Evolutionary conservation across 2,888 invertebrate genomes (phyloP).

Genomic region (Rotaria magnacalcarata): DNA sequence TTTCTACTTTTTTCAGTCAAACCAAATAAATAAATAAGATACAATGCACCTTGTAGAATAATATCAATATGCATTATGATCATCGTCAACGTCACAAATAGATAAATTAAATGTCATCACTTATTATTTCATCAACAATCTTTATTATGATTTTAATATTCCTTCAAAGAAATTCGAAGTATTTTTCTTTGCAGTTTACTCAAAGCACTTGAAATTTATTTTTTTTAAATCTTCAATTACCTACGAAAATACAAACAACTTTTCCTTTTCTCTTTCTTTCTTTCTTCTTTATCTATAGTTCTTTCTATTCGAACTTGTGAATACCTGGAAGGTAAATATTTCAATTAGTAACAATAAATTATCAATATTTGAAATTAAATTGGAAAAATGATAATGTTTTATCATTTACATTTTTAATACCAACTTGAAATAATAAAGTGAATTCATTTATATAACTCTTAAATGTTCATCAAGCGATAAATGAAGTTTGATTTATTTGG

Average conservation of each 20-base stretch:
- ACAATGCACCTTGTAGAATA: no score
- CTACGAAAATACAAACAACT: no score
- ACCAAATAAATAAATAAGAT: neutral
- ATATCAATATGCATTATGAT: no score
- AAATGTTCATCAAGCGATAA: slow-evolving; percentile 2
- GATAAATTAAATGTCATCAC: neutral
- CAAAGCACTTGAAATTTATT: neutral
- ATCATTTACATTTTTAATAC: neutral
- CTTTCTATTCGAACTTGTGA: no score
- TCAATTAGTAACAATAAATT: no score
- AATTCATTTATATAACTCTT: neutral
- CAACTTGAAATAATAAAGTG: neutral
- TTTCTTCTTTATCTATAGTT: no score
- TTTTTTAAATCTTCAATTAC: no score
- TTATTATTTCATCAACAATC: neutral
- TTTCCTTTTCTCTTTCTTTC: no score
- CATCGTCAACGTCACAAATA: no score
- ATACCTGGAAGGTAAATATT: no score
- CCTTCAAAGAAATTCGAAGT: neutral
- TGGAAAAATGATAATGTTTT: neutral
- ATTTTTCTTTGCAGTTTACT: neutral
- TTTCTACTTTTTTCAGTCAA: neutral
- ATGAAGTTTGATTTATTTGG: neutral
- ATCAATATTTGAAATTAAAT: no score
- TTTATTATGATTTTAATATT: neutral